phyloP scores from a whole-genome alignment of 1,140 invertebrate species.

The Lepidotrigona ventralis region DNA sequence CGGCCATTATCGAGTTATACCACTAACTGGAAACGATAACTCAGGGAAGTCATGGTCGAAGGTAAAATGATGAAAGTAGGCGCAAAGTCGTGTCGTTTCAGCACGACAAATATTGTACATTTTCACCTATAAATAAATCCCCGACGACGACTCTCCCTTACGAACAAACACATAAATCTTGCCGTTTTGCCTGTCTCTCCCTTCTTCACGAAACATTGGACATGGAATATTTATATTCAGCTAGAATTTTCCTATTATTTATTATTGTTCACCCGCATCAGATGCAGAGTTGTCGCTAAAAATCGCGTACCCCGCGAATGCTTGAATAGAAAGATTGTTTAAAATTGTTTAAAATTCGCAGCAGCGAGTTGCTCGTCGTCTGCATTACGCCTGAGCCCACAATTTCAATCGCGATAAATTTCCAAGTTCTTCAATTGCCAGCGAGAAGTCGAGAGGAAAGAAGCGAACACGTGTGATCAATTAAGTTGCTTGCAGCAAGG shows the following conservation, averaged over 20 bases:
- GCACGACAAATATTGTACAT: background rate
- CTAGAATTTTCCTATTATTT: too few relatives aligned
- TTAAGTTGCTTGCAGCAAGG: background rate
- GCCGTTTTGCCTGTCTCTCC: background rate
- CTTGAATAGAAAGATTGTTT: too few relatives aligned
- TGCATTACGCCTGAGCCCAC: too few relatives aligned
- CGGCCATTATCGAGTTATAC: slow-evolving; percentile 35
- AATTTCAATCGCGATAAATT: too few relatives aligned
- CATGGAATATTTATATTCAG: background rate
- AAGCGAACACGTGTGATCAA: background rate
- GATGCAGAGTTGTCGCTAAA: too few relatives aligned
- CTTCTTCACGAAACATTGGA: background rate
- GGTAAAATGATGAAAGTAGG: slow-evolving; percentile 54
- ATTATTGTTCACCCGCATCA: too few relatives aligned
- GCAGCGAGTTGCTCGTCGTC: too few relatives aligned
- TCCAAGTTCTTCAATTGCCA: background rate
- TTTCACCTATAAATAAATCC: slow-evolving; percentile 18
- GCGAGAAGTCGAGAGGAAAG: background rate
- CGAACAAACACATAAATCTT: background rate
- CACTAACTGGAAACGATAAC: slow-evolving; percentile 54
- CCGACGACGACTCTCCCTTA: background rate
- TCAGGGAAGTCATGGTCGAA: slow-evolving; percentile 52
- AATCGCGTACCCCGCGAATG: too few relatives aligned
- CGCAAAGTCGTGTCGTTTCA: background rate
- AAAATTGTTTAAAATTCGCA: too few relatives aligned